A percentile compares a stretch with the other conserved stretches of the same genome.
These are phyloP conservation scores for Bubo blakistoni DNA, from an alignment of 2,113 vertebrate species.

Conservation along the genomic window DNA sequence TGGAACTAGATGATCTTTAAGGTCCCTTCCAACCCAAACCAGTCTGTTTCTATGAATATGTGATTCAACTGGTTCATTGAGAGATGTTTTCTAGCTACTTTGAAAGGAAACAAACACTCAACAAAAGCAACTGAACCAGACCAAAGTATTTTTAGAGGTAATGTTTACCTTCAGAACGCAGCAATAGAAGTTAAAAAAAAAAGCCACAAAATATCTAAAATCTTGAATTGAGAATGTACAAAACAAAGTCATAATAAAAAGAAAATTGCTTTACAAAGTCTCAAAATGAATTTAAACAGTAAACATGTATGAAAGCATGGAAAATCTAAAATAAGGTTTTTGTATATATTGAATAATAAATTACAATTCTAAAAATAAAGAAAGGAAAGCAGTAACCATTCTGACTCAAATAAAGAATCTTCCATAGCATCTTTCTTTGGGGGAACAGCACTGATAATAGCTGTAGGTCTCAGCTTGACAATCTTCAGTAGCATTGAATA, in stretches of 20 bases:
- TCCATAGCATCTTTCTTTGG: not conserved
- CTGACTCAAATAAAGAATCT: not conserved
- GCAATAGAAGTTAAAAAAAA: conserved; percentile 38
- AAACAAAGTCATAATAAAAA: conserved; percentile 67
- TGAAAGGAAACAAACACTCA: not conserved
- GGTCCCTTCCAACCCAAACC: too few species aligned
- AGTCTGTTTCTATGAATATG: too few species aligned
- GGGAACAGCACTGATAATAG: not conserved
- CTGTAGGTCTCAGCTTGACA: not conserved
- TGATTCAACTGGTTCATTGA: not conserved
- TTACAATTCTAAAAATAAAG: conserved; percentile 51
- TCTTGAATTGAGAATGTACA: conserved; percentile 62
- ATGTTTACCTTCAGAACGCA: conserved; percentile 57
- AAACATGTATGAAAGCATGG: conserved; percentile 48
- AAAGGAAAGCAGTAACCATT: conserved; percentile 46
- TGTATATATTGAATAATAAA: conserved; percentile 60
- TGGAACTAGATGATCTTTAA: too few species aligned
- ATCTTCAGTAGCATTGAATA: not conserved
- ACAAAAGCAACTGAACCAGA: conserved; percentile 11
- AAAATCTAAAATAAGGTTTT: conserved; percentile 31
- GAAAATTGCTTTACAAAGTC: conserved; percentile 63
- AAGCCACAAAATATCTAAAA: conserved; percentile 56
- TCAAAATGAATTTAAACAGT: conserved; percentile 45
- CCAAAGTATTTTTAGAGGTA: conserved; percentile 53
- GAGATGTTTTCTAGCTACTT: not conserved